These are phyloP conservation scores for Camarhynchus parvulus DNA, from an alignment of 2,113 vertebrate genomes.

Conservation along the genomic window DNA sequence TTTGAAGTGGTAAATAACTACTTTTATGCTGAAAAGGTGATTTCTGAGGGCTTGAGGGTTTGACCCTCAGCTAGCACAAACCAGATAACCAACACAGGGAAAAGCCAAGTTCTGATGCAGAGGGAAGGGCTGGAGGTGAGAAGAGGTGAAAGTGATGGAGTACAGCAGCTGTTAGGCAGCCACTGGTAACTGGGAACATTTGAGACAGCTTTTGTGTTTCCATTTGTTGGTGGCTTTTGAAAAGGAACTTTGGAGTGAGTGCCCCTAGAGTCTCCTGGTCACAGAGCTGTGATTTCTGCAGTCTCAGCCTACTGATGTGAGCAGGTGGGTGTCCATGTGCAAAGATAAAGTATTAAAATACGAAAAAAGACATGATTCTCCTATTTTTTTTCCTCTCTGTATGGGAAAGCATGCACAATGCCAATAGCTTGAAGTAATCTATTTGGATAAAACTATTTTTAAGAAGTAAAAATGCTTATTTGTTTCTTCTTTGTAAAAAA, in stretches of 20 bases:
- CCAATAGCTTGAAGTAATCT: neutral
- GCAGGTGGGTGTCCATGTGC: neutral
- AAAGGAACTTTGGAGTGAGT: neutral
- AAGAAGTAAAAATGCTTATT: neutral
- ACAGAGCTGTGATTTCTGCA: neutral
- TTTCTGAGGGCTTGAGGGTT: neutral
- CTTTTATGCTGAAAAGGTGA: neutral
- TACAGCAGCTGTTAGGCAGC: neutral
- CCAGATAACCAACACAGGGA: neutral
- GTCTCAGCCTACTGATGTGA: neutral
- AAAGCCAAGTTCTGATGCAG: neutral
- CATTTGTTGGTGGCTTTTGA: neutral
- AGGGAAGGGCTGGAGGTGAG: neutral
- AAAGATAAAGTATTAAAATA: neutral
- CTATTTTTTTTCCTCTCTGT: neutral
- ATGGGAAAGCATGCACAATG: neutral
- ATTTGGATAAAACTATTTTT: neutral
- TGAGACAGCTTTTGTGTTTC: neutral
- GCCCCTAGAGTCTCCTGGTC: neutral
- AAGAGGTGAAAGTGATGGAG: neutral
- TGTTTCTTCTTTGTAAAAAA: neutral
- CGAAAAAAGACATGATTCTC: neutral
- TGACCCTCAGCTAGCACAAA: neutral
- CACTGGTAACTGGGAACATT: neutral
- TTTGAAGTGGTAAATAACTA: neutral